A percentile compares a stretch with the other conserved stretches of the same genome.
These are phyloP conservation scores for Dasypus novemcinctus DNA, from an alignment of 2,113 vertebrate species.

Conservation along the genomic window DNA sequence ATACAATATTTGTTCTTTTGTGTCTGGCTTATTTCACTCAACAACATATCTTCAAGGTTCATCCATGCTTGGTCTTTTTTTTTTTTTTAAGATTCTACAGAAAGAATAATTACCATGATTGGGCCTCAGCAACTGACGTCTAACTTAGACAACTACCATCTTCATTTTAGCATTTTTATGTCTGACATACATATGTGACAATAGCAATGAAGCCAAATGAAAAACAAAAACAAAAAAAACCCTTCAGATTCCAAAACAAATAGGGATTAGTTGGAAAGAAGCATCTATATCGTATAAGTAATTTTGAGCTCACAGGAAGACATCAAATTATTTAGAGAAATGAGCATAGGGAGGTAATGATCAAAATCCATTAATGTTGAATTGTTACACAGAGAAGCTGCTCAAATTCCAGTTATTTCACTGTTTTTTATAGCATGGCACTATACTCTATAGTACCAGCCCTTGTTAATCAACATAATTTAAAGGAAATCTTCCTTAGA, in stretches of 20 bases:
- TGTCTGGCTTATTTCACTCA: no score
- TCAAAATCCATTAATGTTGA: background rate
- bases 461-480: background rate
- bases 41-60: no score
- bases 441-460: background rate
- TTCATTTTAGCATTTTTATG: background rate
- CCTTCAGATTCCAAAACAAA: background rate
- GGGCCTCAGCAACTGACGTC: background rate
- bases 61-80: background rate
- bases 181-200: background rate
- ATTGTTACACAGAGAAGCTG: background rate
- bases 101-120: background rate
- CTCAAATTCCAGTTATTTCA: background rate
- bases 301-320: background rate
- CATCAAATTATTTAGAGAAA: background rate
- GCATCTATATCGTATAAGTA: background rate
- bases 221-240: background rate
- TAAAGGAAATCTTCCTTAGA: background rate
- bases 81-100: background rate
- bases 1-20: no score
- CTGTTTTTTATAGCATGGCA: background rate
- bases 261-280: slow-evolving; percentile 14
- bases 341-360: background rate
- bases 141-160: background rate
- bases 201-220: background rate